Conservation (phyloP, 2,113 vertebrate genomes). For the Phylloscopus trochiloides region DNA sequence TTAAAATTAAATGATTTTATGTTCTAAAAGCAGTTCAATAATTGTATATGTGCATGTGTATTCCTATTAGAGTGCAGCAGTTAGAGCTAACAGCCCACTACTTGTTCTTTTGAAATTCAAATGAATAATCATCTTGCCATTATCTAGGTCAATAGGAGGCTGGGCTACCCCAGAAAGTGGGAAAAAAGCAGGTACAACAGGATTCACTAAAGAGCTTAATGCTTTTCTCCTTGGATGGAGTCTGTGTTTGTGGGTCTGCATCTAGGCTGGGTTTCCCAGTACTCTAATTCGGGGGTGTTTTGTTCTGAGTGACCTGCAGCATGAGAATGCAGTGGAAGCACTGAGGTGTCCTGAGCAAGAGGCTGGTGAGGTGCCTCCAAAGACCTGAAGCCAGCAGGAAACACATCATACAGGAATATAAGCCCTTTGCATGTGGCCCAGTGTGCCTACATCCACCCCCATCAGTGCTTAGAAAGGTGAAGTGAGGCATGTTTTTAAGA, state of each 20-base stretch:
- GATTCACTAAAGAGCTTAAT: neutral
- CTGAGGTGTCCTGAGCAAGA: neutral
- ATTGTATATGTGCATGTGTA: neutral
- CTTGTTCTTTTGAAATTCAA: constrained; percentile 39
- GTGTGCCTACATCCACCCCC: neutral
- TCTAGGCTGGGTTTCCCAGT: neutral
- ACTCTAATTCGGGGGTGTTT: accelerated
- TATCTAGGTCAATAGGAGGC: constrained; percentile 35
- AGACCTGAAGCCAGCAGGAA: neutral
- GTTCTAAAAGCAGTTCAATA: neutral
- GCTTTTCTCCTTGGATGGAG: neutral
- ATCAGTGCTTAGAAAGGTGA: neutral
- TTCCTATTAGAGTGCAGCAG: neutral
- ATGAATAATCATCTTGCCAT: constrained; percentile 35
- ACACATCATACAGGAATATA: accelerated
- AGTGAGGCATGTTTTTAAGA: neutral
- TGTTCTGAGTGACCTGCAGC: neutral
- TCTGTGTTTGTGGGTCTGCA: neutral
- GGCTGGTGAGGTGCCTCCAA: neutral
- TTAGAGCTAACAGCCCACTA: neutral
- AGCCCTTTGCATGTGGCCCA: neutral
- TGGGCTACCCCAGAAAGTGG: neutral
- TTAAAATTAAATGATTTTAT: neutral
- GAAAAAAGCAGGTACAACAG: neutral
- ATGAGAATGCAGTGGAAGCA: neutral